A percentile compares a stretch with the other conserved stretches of the same genome.
These are phyloP conservation scores for Leistus spinibarbis DNA, from an alignment of 2,888 invertebrate genomes.

Conservation along the genomic window DNA sequence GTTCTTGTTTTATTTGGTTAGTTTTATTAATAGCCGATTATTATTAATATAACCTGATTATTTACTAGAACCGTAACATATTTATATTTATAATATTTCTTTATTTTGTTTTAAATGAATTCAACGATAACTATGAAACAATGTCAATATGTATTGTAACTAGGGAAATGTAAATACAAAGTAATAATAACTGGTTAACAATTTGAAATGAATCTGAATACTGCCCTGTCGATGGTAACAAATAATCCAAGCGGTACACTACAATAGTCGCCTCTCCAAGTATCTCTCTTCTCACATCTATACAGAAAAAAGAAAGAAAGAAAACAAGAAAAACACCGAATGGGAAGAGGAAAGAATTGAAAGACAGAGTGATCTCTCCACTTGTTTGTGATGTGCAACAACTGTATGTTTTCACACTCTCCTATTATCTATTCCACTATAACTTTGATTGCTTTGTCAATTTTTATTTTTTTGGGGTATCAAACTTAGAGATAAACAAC, in stretches of 20 bases:
- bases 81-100: too few relatives aligned
- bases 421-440: neutral
- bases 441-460: neutral
- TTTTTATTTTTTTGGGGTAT: too few relatives aligned
- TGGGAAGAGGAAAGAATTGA: slow-evolving; percentile 21
- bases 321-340: slow-evolving; percentile 9
- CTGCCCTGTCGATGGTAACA: slow-evolving; percentile 23
- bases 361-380: slow-evolving; percentile 20
- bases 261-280: slow-evolving; percentile 26
- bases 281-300: too few relatives aligned
- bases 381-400: slow-evolving; percentile 22
- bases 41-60: too few relatives aligned
- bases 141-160: too few relatives aligned
- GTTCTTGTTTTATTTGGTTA: too few relatives aligned
- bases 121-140: too few relatives aligned
- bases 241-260: slow-evolving; percentile 18
- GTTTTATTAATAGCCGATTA: too few relatives aligned
- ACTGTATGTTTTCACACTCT: slow-evolving; percentile 10
- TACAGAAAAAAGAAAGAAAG: slow-evolving; percentile 6
- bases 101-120: too few relatives aligned
- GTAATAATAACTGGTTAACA: too few relatives aligned
- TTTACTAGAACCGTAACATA: too few relatives aligned
- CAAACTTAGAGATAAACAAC: neutral
- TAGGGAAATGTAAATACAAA: too few relatives aligned
- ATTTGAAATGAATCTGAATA: slow-evolving; percentile 8